Percentiles rank a stretch among this genome's conserved stretches.
Evolutionary conservation across 2,113 vertebrate species (phyloP).

Genomic region (Thamnaconus septentrionalis): DNA sequence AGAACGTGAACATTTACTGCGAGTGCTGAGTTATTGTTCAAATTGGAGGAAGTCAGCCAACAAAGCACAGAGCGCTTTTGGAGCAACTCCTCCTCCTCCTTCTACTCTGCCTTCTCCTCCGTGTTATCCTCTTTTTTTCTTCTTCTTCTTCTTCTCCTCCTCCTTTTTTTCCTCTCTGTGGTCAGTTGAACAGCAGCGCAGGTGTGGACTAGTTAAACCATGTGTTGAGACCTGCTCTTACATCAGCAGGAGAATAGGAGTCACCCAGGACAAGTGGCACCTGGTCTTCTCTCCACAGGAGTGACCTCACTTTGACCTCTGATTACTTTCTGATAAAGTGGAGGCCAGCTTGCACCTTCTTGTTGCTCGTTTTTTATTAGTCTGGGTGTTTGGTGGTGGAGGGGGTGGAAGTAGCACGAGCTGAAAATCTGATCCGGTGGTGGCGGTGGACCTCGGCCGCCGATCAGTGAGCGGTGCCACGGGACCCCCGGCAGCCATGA

Average conservation of each 20-base stretch:
- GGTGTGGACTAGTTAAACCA: conserved; percentile 20
- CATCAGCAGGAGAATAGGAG: conserved; percentile 20
- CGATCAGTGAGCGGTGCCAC: conserved; percentile 55
- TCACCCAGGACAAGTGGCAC: not conserved
- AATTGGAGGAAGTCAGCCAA: no score
- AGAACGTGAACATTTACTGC: no score
- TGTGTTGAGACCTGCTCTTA: conserved; percentile 37
- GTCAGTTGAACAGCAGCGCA: conserved; percentile 15
- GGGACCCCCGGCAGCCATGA: conserved; percentile 65
- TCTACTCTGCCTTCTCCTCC: no score
- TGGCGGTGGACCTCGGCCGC: conserved; percentile 28
- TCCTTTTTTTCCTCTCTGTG: no score
- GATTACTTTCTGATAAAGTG: no score
- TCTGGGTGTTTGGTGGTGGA: conserved; percentile 10
- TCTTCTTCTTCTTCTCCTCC: no score
- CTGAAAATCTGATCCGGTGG: conserved; percentile 60
- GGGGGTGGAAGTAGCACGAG: conserved; percentile 15
- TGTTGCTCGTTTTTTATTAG: conserved; percentile 8
- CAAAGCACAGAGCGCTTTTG: no score
- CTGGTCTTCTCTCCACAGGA: no score
- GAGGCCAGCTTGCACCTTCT: not conserved
- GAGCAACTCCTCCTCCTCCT: no score
- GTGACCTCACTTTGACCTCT: no score
- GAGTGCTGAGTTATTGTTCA: no score
- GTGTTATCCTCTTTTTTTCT: no score